Evolutionary conservation across 2,888 invertebrate genomes (phyloP).

Genomic region (Petrophora chlorosata): DNA sequence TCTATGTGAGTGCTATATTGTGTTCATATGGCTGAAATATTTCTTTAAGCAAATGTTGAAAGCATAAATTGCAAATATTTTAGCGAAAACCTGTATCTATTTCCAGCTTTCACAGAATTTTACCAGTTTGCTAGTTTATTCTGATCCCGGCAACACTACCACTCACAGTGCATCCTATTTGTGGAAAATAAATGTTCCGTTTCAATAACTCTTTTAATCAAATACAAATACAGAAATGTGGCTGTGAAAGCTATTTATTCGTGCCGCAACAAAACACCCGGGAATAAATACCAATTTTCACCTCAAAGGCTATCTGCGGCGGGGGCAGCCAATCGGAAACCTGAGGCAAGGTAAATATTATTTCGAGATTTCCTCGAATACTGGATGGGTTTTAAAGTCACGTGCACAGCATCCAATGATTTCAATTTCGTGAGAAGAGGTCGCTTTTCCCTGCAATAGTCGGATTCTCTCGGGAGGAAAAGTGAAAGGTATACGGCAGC

Average conservation of each 20-base stretch:
- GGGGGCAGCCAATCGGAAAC: slow-evolving; percentile 58
- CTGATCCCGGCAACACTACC: slow-evolving; percentile 14
- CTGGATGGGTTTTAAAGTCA: slow-evolving; percentile 71
- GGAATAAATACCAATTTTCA: slow-evolving; percentile 69
- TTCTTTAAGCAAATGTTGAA: not conserved
- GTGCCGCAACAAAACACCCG: slow-evolving; percentile 51
- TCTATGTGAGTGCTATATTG: too few relatives aligned
- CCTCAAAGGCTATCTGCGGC: slow-evolving; percentile 63
- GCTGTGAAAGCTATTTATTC: slow-evolving; percentile 35
- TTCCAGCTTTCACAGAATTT: slow-evolving; percentile 13
- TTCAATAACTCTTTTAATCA: slow-evolving; percentile 33
- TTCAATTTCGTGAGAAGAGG: slow-evolving; percentile 68
- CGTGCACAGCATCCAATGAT: slow-evolving; percentile 65
- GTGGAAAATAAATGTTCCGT: slow-evolving; percentile 26
- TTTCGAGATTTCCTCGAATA: slow-evolving; percentile 66
- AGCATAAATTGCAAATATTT: slow-evolving; percentile 3
- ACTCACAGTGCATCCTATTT: slow-evolving; percentile 17
- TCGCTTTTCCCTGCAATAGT: slow-evolving; percentile 50
- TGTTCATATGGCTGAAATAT: too few relatives aligned
- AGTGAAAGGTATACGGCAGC: slow-evolving; percentile 47
- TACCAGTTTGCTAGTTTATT: slow-evolving; percentile 17
- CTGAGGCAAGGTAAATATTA: slow-evolving; percentile 69
- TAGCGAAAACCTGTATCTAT: slow-evolving; percentile 7
- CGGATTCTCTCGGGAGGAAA: slow-evolving; percentile 49
- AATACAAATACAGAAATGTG: slow-evolving; percentile 38